These are phyloP conservation scores for Dryas iulia DNA, from an alignment of 1,140 invertebrate genomes.

Conservation along the genomic window DNA sequence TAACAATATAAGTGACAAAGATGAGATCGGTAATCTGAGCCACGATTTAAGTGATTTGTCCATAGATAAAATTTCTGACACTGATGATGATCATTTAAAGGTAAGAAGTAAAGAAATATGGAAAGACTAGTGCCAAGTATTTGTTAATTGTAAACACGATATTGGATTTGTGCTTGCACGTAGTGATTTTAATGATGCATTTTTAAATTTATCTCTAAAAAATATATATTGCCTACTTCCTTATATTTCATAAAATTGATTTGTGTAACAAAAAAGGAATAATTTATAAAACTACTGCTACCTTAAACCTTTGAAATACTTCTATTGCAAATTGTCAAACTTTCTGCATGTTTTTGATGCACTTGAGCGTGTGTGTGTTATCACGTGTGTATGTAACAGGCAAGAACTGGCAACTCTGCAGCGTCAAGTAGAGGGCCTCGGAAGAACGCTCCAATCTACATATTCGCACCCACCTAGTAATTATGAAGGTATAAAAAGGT, in stretches of 20 bases:
- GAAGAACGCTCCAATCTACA: conserved; percentile 51
- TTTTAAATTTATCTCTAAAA: background rate
- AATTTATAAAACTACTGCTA: background rate
- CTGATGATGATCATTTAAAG: conserved; percentile 66
- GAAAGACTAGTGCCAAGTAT: background rate
- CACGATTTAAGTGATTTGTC: conserved; percentile 64
- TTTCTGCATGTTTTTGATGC: conserved; percentile 36
- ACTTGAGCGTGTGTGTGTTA: conserved; percentile 62
- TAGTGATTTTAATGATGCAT: background rate
- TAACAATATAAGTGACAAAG: conserved; percentile 38
- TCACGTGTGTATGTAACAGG: conserved; percentile 69
- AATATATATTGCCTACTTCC: too few relatives aligned
- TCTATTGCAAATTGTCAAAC: background rate
- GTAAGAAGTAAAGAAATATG: conserved; percentile 41
- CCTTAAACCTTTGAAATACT: background rate
- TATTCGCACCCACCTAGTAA: conserved; percentile 54
- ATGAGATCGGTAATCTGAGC: conserved; percentile 51
- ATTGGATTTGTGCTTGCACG: background rate
- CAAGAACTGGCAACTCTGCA: conserved; percentile 80
- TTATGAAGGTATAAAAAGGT: conserved; percentile 55
- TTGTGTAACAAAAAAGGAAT: background rate
- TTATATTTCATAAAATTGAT: background rate
- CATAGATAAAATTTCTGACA: conserved; percentile 64
- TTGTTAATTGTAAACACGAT: background rate
- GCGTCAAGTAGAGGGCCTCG: conserved; percentile 76